Evolutionary conservation across 1,140 invertebrate species (phyloP), one percentile per base, ranked within the genome.

Genomic region (Drosophila repletoides): DNA sequence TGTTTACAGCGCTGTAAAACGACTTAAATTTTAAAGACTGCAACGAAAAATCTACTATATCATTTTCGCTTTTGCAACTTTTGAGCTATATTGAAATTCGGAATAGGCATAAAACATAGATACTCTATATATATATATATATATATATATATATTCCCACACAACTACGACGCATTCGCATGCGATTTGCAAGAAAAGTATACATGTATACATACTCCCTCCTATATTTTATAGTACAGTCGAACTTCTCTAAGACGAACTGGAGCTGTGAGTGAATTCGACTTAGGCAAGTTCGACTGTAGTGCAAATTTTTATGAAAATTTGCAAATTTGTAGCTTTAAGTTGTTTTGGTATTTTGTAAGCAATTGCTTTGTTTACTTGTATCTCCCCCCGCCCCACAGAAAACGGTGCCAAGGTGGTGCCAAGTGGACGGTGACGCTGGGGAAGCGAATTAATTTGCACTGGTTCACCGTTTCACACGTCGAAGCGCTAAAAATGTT

Each of bases 381-480:
- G 24, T 48, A 28, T n/a, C 28, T 59, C 51, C 28, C 21, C 21
- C 15, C 9, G n/a, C 14, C 36, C 36, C 15, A 19, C 36, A 14
- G 26, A 40, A 64, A 71, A 53, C 34, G 70, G 70, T 86, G 79
- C 70, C 76, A 83, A 86, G 80, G 72, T 65, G 75, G 68, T 86
- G 80, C 56, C 66, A 59, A 45, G 59, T 74, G 66, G 36, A 49
- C 21, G 45, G 14, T 24, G 69, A 28, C 29, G 24, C 29, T 40
- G 38, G 63, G 17, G 31, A 52, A 38, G 36, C 14, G 6, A 55
- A 70, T 31, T 55, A 63, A 76, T 76, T 72, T 52, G 51, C 46
- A 33, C 49, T 56, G 38, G 34, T 36, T 53, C 49, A 26, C 21
- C 45, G 29, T 56, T 86, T 86, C 72, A 86, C 75, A 76, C 71